Evolutionary conservation across 1,140 invertebrate genomes (phyloP).

Genomic region (Zaprionus ghesquierei): DNA sequence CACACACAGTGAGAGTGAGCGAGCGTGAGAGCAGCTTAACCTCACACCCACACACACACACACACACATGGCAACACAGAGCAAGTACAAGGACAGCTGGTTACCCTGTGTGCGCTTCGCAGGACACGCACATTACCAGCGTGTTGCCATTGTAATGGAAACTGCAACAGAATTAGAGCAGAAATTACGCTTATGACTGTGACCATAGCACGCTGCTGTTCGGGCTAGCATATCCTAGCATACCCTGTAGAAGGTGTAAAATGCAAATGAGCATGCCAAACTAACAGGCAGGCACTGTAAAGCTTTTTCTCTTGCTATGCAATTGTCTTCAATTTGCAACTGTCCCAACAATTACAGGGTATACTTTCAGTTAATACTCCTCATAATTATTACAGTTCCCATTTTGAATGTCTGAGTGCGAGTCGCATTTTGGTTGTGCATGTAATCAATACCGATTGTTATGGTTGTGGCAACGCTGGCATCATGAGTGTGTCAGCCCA

Average conservation of each 20-base stretch:
- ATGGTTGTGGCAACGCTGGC: conserved; percentile 40
- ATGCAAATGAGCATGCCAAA: not conserved
- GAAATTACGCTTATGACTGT: conserved; percentile 57
- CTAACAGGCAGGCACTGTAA: not conserved
- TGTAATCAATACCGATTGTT: conserved; percentile 71
- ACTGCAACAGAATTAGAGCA: conserved; percentile 57
- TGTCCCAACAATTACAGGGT: not conserved
- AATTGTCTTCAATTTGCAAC: no score
- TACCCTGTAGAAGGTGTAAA: not conserved
- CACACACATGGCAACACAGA: not conserved
- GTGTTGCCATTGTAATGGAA: conserved; percentile 38
- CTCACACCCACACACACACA: not conserved
- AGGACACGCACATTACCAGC: conserved; percentile 33
- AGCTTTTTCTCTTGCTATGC: not conserved
- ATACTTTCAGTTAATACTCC: not conserved
- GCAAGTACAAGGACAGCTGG: not conserved
- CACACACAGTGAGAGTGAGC: not conserved
- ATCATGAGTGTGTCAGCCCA: conserved; percentile 46
- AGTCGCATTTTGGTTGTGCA: conserved; percentile 30
- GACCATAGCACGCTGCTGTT: conserved; percentile 14
- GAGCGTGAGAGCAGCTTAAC: not conserved
- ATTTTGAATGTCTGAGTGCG: not conserved
- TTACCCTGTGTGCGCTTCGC: not conserved
- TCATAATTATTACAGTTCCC: not conserved
- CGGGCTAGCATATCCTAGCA: conserved; percentile 1